phyloP scores from a whole-genome alignment of 2,888 invertebrate species.

The Aricia artaxerxes region DNA sequence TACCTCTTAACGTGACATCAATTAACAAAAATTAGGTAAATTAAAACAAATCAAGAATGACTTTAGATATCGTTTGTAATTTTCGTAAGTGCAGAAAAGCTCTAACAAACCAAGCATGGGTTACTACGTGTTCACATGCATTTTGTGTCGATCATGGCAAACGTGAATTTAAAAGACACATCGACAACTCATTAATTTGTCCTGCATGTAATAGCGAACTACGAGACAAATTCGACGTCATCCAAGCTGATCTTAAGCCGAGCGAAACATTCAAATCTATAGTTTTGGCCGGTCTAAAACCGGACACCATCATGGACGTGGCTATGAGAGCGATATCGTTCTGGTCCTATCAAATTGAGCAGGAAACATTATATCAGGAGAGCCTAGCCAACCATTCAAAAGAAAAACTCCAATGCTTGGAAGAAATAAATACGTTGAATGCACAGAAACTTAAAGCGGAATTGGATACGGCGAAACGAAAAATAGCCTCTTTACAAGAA shows the following conservation, averaged over 20 bases:
- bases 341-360: conserved; percentile 78
- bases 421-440: conserved; percentile 70
- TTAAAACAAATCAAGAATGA: conserved; percentile 47
- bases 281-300: conserved; percentile 76
- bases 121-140: conserved; percentile 79
- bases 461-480: conserved; percentile 71
- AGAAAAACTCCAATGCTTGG: conserved; percentile 70
- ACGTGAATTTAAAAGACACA: conserved; percentile 69
- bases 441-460: conserved; percentile 73
- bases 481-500: conserved; percentile 64
- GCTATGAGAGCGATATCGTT: conserved; percentile 79
- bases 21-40: conserved; percentile 21
- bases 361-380: conserved; percentile 75
- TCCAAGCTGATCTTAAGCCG: conserved; percentile 75
- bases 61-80: conserved; percentile 75
- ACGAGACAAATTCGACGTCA: conserved; percentile 75
- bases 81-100: conserved; percentile 75
- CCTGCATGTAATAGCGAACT: conserved; percentile 75
- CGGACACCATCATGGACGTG: conserved; percentile 77
- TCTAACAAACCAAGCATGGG: conserved; percentile 73
- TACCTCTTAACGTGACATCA: background rate
- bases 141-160: conserved; percentile 79
- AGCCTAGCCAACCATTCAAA: conserved; percentile 69
- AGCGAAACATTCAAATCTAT: conserved; percentile 77
- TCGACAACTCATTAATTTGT: conserved; percentile 70